These are phyloP conservation scores for Meteorus cinctellus DNA, from an alignment of 2,888 invertebrate genomes.

Conservation along the genomic window DNA sequence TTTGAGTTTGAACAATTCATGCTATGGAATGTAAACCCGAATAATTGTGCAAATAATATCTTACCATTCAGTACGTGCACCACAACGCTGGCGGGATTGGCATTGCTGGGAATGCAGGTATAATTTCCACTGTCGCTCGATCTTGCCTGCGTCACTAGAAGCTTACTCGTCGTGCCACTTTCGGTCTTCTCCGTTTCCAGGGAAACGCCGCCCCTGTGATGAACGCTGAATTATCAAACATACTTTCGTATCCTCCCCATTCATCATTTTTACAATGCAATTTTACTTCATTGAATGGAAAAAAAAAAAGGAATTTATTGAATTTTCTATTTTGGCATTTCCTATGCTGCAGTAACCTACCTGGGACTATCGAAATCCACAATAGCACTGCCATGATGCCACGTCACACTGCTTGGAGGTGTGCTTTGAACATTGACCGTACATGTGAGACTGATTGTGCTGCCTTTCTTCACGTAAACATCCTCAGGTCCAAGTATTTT, in stretches of 20 bases:
- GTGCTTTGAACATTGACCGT: slow-evolving; percentile 90
- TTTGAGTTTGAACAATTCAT: neutral
- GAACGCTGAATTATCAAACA: slow-evolving; percentile 71
- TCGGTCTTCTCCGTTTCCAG: slow-evolving; percentile 89
- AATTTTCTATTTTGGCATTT: slow-evolving; percentile 5
- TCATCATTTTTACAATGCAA: slow-evolving; percentile 12
- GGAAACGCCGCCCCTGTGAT: slow-evolving; percentile 88
- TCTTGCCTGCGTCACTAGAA: slow-evolving; percentile 89
- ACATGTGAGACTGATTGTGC: slow-evolving; percentile 91
- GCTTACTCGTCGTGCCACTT: slow-evolving; percentile 86
- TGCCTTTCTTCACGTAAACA: slow-evolving; percentile 91
- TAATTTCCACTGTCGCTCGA: slow-evolving; percentile 92
- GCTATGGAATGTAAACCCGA: neutral
- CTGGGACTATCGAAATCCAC: slow-evolving; percentile 83
- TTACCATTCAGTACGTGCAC: slow-evolving; percentile 73
- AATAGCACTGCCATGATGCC: slow-evolving; percentile 88
- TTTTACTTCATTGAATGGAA: neutral
- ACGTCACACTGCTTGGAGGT: slow-evolving; percentile 83
- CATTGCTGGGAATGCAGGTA: slow-evolving; percentile 88
- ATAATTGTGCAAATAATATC: slow-evolving; percentile 49
- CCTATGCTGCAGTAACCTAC: slow-evolving; percentile 57
- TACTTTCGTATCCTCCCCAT: slow-evolving; percentile 58
- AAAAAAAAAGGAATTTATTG: neutral
- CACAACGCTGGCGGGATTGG: slow-evolving; percentile 71
- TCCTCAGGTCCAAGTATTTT: slow-evolving; percentile 90